Base-by-base conservation (phyloP, 2,113 vertebrate species). In the Philantomba maxwellii region DNA sequence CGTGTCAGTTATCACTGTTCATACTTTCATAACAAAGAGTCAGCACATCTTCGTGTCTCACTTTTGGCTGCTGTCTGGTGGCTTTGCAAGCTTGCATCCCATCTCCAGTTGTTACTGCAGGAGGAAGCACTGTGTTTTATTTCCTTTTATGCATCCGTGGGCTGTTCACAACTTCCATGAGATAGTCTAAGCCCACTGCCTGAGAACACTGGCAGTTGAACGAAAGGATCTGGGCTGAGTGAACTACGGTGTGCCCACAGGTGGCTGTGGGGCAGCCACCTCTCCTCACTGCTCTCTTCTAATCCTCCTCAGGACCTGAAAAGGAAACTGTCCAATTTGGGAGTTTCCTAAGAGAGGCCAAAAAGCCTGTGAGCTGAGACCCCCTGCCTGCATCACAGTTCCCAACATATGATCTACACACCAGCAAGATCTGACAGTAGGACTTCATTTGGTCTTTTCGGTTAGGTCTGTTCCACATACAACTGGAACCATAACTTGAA, bases 111-210 rank as follows among this genome's bases (percentile, higher is more conserved):
- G 30, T 55, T 12, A 7, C n/a, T 21, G 19, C 6, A 33, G 58
- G 23, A 39, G 47, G 33, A 62, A 25, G 30, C 51, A 6, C 3
- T 26, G 87, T 51, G 49, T 85, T 86, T 84, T 39, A 4, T 60
- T 49, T 66, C 30, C 30, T 81, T 53, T 58, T 36, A 43, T 77
- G 17, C 2, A 2, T 33, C 33, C 2, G 6, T 13, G 28, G 80
- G 49, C 9, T 43, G 43, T 16, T 26, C 4, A 28, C 0, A 2
- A 11, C 9, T 45, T 21, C 51, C 2, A 7, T 8, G 14, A n/a
- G 43, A 15, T 49, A 55, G 87, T 45, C 77, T 30, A 10, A 51
- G 57, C 12, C 13, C 21, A 53, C 89, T 15, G 45, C 80, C 77
- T 23, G 21, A 62, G 51, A 5, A 10, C 25, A 51, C 87, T 15